These are phyloP conservation scores for Polydrusus tereticollis DNA, from an alignment of 2,888 invertebrate genomes.

Conservation along the genomic window DNA sequence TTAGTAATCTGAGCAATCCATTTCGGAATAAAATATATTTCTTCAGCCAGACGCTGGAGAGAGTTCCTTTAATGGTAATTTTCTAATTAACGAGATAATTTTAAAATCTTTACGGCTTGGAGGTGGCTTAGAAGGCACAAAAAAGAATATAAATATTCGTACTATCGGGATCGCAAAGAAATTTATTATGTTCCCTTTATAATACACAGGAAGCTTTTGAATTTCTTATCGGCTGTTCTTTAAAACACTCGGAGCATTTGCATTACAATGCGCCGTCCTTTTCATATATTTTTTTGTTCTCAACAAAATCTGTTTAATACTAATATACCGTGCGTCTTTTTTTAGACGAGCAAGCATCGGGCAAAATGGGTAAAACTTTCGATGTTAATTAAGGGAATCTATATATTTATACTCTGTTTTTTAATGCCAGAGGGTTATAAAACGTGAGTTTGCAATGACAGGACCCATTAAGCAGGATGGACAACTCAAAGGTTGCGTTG, in stretches of 20 bases:
- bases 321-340: background rate
- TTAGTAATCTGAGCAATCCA: constrained; percentile 30
- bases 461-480: too few species aligned
- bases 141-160: constrained; percentile 28
- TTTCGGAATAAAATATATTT: constrained; percentile 37
- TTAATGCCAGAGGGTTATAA: too few species aligned
- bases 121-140: constrained; percentile 40
- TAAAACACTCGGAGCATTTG: background rate
- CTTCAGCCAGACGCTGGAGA: constrained; percentile 22
- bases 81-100: constrained; percentile 43
- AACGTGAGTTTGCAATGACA: too few species aligned
- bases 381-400: too few species aligned
- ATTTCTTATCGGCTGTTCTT: background rate
- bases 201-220: background rate
- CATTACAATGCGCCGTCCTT: background rate
- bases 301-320: background rate
- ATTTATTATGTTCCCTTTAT: constrained; percentile 8
- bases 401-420: too few species aligned
- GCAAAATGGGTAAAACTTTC: too few species aligned
- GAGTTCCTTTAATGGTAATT: constrained; percentile 44
- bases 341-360: too few species aligned
- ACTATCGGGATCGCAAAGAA: constrained; percentile 7
- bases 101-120: constrained; percentile 28
- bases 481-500: too few species aligned
- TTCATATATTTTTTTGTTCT: background rate